A percentile compares a stretch with the other conserved stretches of the same genome.
phyloP scores from a whole-genome alignment of 1,140 invertebrate species.

The Eupristina koningsbergeri region DNA sequence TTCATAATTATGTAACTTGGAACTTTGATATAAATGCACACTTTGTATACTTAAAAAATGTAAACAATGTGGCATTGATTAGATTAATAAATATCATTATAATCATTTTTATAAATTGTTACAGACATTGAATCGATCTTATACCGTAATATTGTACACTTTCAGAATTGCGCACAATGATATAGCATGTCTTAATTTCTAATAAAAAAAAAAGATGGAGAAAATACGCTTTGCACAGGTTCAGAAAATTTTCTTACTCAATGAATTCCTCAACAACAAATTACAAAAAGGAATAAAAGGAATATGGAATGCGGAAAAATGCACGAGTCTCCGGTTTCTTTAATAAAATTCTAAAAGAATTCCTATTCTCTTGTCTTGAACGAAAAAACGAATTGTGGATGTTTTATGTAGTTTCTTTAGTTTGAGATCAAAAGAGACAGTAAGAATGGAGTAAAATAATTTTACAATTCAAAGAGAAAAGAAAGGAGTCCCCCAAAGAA shows the following conservation, averaged over 20 bases:
- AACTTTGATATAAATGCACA: too few relatives aligned
- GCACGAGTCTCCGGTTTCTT: neutral
- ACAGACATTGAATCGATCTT: neutral
- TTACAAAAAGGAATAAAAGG: neutral
- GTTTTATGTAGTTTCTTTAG: conserved; percentile 13
- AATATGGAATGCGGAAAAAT: neutral
- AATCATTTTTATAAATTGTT: neutral
- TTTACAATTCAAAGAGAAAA: neutral
- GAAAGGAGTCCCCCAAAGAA: neutral
- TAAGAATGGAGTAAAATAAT: neutral
- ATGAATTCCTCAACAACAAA: conserved; percentile 27
- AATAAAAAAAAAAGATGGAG: neutral
- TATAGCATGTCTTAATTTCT: conserved; percentile 1
- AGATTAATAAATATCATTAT: neutral
- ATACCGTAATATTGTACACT: neutral
- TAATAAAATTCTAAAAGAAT: conserved; percentile 27
- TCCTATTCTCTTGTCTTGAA: neutral
- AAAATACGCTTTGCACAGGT: neutral
- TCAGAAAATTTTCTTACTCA: conserved; percentile 32
- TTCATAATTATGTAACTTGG: neutral
- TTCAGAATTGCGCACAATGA: neutral
- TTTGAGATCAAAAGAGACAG: neutral
- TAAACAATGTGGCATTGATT: too few relatives aligned
- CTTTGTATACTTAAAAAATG: neutral
- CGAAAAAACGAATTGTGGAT: neutral